These are phyloP conservation scores for Paguma larvata DNA, from an alignment of 2,797 vertebrate species.

Conservation along the genomic window DNA sequence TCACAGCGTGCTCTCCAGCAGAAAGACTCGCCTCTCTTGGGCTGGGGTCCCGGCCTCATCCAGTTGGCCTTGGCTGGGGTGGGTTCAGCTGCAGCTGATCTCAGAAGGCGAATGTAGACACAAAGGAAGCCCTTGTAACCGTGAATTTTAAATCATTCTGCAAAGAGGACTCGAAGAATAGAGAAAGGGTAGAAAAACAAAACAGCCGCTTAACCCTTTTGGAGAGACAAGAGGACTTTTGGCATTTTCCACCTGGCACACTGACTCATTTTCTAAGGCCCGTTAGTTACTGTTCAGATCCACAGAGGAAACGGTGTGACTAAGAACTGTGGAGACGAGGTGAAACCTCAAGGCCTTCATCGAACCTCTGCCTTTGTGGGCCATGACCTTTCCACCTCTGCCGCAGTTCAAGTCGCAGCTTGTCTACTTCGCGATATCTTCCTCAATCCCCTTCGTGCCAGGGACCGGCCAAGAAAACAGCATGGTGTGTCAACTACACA, in stretches of 20 bases:
- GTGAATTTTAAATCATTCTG: constrained; percentile 41
- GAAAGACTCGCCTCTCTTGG: not conserved
- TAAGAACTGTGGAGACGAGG: constrained; percentile 58
- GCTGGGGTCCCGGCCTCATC: not conserved
- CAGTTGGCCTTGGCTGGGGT: not conserved
- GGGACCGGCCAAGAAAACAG: not conserved
- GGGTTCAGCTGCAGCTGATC: not conserved
- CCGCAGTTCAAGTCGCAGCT: not conserved
- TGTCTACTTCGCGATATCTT: not conserved
- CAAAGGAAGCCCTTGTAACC: not conserved
- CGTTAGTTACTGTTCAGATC: constrained; percentile 27
- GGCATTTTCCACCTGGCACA: not conserved
- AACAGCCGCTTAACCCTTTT: not conserved
- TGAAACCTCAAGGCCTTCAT: constrained; percentile 60
- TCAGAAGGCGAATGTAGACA: not conserved
- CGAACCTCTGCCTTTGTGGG: not conserved
- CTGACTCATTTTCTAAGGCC: constrained; percentile 32
- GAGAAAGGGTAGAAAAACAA: not conserved
- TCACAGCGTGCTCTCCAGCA: not conserved
- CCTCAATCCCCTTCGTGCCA: not conserved
- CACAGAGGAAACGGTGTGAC: constrained; percentile 61
- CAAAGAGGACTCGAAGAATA: constrained; percentile 29
- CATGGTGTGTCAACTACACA: not conserved
- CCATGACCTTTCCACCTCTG: constrained; percentile 8
- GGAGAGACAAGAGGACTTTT: constrained; percentile 33